These are phyloP conservation scores for Limenitis camilla DNA, from an alignment of 2,888 invertebrate species.

Conservation along the genomic window DNA sequence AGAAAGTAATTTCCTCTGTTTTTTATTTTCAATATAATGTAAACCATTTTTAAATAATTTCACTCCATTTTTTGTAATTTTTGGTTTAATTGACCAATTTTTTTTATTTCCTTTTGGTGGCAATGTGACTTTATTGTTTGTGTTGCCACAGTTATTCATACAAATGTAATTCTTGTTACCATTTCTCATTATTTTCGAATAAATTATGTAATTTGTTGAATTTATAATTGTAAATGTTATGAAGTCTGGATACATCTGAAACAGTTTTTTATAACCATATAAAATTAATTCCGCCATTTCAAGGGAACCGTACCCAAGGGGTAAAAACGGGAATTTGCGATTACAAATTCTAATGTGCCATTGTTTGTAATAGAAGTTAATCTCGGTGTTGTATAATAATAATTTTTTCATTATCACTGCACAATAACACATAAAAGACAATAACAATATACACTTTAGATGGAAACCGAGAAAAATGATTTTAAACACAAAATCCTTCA, in stretches of 20 bases:
- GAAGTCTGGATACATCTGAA: conserved; percentile 39
- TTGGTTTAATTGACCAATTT: not conserved
- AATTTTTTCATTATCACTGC: too few relatives aligned
- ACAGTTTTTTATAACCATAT: conserved; percentile 12
- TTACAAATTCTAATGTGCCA: too few relatives aligned
- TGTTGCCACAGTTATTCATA: conserved; percentile 40
- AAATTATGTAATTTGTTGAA: conserved; percentile 40
- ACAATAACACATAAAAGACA: too few relatives aligned
- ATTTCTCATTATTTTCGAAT: conserved; percentile 50
- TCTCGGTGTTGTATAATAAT: too few relatives aligned
- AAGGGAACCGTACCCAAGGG: not conserved
- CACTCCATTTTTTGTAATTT: not conserved
- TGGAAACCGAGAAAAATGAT: too few relatives aligned
- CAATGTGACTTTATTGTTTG: conserved; percentile 15
- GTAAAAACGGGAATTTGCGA: conserved; percentile 25
- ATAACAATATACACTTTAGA: too few relatives aligned
- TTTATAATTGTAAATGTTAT: conserved; percentile 46
- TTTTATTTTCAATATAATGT: not conserved
- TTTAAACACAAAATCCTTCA: too few relatives aligned
- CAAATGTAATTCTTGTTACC: conserved; percentile 41
- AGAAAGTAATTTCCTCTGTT: not conserved
- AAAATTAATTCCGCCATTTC: too few relatives aligned
- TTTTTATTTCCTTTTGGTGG: not conserved
- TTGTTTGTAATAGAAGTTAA: too few relatives aligned
- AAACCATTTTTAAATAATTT: conserved; percentile 17